These are phyloP conservation scores for Andrena cerasifolii DNA, from an alignment of 1,140 invertebrate genomes.

Conservation along the genomic window DNA sequence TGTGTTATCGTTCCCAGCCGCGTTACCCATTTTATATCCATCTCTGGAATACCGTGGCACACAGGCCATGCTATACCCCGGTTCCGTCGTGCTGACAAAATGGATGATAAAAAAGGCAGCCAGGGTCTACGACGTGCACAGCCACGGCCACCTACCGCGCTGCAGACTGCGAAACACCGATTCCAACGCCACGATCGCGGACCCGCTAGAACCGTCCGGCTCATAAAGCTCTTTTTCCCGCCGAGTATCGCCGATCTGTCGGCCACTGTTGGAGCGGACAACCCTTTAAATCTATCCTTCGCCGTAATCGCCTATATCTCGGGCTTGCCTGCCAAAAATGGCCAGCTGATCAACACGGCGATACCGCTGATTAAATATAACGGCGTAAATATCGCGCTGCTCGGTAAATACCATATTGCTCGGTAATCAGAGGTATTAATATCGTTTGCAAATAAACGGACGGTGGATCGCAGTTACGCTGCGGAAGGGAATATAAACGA, in stretches of 20 bases:
- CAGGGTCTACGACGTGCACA: neutral
- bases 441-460: constrained; percentile 11
- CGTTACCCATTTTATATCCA: constrained; percentile 54
- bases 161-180: constrained; percentile 35
- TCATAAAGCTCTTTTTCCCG: constrained; percentile 2
- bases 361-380: neutral
- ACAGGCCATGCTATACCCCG: constrained; percentile 12
- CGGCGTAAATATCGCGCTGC: constrained; percentile 9
- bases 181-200: constrained; percentile 51
- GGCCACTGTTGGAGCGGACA: neutral
- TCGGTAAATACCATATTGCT: constrained; percentile 13
- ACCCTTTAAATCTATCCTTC: neutral
- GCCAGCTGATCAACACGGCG: neutral
- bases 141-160: constrained; percentile 11
- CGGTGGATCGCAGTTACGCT: neutral
- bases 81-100: constrained; percentile 47
- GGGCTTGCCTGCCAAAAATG: neutral
- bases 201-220: neutral
- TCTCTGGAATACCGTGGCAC: constrained; percentile 47
- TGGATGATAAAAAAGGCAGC: constrained; percentile 44
- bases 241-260: neutral
- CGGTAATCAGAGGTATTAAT: constrained; percentile 21
- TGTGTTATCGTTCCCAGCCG: constrained; percentile 58
- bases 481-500: too few species aligned
- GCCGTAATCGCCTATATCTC: too few species aligned